Conservation (phyloP, 2,113 vertebrate species). For the Suncus etruscus region DNA sequence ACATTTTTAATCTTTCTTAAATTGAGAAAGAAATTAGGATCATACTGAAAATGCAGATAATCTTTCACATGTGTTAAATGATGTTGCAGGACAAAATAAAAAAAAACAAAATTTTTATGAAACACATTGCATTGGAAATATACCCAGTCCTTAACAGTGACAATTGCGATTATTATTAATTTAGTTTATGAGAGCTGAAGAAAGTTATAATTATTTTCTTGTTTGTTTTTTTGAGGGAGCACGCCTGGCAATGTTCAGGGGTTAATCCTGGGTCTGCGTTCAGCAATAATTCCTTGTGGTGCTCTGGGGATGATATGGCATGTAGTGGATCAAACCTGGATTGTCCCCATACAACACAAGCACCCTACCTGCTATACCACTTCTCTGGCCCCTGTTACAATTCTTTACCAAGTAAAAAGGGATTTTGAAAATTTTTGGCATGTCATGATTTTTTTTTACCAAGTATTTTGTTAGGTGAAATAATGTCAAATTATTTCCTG, state of each 20-base stretch:
- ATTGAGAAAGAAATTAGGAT: conserved; percentile 12
- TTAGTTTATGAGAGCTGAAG: not conserved
- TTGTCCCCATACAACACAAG: no score
- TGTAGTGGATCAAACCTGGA: no score
- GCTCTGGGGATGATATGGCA: no score
- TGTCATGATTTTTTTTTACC: conserved; percentile 43
- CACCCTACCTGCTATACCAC: no score
- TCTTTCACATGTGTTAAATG: conserved; percentile 32
- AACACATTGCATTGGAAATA: not conserved
- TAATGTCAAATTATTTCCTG: conserved; percentile 45
- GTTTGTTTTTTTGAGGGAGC: no score
- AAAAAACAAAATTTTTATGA: not conserved
- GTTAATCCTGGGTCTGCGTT: no score
- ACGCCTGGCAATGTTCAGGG: no score
- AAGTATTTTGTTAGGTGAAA: conserved; percentile 10
- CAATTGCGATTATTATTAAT: not conserved
- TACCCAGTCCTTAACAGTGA: not conserved
- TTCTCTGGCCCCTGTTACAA: not conserved
- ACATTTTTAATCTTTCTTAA: conserved; percentile 30
- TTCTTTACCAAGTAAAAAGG: conserved; percentile 24
- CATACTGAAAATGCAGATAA: not conserved
- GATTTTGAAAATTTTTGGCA: not conserved
- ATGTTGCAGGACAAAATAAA: conserved; percentile 11
- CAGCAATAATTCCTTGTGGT: no score
- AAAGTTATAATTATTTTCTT: not conserved